Evolutionary conservation across 2,113 vertebrate species (phyloP).

Genomic region (Neofelis nebulosa): DNA sequence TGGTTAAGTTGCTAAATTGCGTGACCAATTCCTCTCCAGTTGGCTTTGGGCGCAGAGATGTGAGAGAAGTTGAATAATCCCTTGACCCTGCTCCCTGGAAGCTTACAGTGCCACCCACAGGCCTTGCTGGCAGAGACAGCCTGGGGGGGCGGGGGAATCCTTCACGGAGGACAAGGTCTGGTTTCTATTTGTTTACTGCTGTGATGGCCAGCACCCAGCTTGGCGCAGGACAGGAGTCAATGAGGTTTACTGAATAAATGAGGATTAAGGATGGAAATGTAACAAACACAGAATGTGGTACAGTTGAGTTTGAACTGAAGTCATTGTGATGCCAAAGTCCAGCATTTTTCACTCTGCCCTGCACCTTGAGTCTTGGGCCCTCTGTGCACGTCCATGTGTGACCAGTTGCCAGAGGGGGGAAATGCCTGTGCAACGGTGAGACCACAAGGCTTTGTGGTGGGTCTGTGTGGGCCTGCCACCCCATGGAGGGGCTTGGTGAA

Average conservation of each 20-base stretch:
- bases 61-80: neutral
- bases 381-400: rapidly evolving
- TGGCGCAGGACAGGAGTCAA: neutral
- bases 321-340: neutral
- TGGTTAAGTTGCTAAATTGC: conserved; percentile 61
- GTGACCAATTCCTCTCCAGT: conserved; percentile 26
- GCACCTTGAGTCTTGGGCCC: too few species aligned
- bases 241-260: conserved; percentile 39
- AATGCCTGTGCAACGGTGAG: neutral
- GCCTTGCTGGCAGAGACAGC: neutral
- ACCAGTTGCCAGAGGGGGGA: neutral
- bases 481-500: neutral
- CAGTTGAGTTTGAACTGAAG: neutral
- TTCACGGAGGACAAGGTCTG: neutral
- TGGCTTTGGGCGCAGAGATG: conserved; percentile 12
- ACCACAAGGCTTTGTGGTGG: neutral
- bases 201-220: neutral
- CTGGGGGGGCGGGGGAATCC: neutral
- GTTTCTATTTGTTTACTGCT: neutral
- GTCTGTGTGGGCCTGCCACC: neutral
- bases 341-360: neutral
- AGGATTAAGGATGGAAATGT: conserved; percentile 4
- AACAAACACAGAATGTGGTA: neutral
- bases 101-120: neutral
- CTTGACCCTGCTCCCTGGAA: neutral